Conservation (phyloP, 2,888 invertebrate genomes). For the Pantelozetes paolii region DNA sequence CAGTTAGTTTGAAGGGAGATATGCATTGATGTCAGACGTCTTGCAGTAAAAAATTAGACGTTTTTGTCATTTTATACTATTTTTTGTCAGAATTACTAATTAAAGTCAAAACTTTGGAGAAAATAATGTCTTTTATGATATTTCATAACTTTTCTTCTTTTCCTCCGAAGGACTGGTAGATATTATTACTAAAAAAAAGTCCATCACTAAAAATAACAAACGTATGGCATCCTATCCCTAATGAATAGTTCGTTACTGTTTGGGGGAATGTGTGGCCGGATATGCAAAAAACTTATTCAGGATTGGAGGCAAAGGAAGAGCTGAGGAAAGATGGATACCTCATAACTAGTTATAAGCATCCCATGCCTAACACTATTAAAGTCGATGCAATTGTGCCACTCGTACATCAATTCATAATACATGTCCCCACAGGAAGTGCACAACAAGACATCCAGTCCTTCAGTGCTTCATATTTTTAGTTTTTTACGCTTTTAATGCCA, state of each 20-base stretch:
- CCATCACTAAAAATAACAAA: constrained; percentile 14
- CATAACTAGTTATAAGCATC: constrained; percentile 19
- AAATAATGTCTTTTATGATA: constrained; percentile 1
- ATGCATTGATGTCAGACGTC: background rate
- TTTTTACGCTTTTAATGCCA: background rate
- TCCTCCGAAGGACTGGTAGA: background rate
- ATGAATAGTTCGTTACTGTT: constrained; percentile 20
- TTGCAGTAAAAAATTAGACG: background rate
- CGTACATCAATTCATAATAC: constrained; percentile 9
- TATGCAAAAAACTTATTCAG: constrained; percentile 22
- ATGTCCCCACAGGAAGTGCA: constrained; percentile 24
- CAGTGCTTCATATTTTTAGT: constrained; percentile 12
- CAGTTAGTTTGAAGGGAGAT: constrained; percentile 10
- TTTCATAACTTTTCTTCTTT: constrained; percentile 1
- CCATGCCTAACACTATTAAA: background rate
- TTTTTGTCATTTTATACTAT: background rate
- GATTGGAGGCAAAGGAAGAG: background rate
- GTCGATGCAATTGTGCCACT: constrained; percentile 20
- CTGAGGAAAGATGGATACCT: background rate
- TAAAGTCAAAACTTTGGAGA: constrained; percentile 14
- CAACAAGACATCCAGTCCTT: background rate
- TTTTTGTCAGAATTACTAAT: background rate
- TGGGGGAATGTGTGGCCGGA: constrained; percentile 15
- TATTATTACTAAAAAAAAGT: constrained; percentile 6
- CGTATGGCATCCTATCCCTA: constrained; percentile 24